phyloP scores from a whole-genome alignment of 2,888 invertebrate genomes.

The Nebria salina region DNA sequence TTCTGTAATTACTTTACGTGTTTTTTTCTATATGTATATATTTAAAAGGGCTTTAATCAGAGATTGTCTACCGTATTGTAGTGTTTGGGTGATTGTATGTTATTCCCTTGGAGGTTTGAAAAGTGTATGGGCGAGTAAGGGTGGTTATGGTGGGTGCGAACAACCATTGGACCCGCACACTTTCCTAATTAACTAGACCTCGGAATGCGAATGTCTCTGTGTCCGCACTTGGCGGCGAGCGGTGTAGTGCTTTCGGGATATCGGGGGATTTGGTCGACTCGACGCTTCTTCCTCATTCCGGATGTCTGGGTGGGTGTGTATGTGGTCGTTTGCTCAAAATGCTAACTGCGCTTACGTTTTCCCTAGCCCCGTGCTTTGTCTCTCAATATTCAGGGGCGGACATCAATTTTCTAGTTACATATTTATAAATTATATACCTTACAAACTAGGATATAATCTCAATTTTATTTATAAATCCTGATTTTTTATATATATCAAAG shows the following conservation, averaged over 20 bases:
- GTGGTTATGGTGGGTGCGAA: constrained; percentile 18
- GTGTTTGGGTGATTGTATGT: background rate
- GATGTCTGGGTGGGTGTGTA: background rate
- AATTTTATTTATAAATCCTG: no score
- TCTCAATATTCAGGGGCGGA: background rate
- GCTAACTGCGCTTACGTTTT: background rate
- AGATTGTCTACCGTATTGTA: background rate
- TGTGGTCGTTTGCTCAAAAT: constrained; percentile 8
- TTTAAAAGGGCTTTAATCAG: no score
- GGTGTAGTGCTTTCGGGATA: background rate
- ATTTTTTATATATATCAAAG: no score
- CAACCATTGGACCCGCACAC: constrained; percentile 17
- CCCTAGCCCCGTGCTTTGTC: background rate
- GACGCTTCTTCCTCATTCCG: constrained; percentile 8
- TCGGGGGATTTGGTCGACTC: constrained; percentile 12
- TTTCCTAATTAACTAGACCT: constrained; percentile 16
- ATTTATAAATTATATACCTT: no score
- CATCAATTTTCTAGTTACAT: background rate
- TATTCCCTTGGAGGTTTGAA: background rate
- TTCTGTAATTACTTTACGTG: no score
- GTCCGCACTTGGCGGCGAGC: constrained; percentile 9
- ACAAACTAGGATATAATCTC: no score
- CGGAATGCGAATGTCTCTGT: constrained; percentile 18
- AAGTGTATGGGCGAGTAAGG: background rate
- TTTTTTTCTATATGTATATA: no score